phyloP scores from a whole-genome alignment of 2,888 invertebrate genomes.

The Opisthograptis luteolata region DNA sequence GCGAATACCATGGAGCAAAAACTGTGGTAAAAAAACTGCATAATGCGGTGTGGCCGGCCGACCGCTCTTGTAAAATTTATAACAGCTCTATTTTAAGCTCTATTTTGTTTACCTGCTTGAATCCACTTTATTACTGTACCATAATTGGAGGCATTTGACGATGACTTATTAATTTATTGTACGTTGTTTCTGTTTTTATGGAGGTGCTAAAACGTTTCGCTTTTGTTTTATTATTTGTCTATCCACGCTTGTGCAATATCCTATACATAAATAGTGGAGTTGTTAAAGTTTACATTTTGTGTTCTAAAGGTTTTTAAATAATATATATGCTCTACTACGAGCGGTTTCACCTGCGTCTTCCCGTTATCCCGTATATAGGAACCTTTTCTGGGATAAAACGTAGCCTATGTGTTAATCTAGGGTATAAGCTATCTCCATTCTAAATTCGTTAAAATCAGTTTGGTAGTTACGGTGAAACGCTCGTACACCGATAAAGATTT shows the following conservation, averaged over 20 bases:
- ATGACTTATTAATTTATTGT: constrained; percentile 84
- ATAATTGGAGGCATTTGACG: constrained; percentile 81
- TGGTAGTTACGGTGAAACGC: no score
- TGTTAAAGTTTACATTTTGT: not conserved
- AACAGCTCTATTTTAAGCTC: constrained; percentile 83
- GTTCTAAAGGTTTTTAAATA: no score
- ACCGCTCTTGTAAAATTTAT: constrained; percentile 81
- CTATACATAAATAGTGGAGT: not conserved
- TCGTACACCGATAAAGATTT: no score
- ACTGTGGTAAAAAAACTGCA: constrained; percentile 73
- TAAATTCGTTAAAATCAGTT: no score
- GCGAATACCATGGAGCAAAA: constrained; percentile 78
- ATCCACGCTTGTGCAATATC: constrained; percentile 29
- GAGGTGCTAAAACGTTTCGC: constrained; percentile 76
- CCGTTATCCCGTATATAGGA: no score
- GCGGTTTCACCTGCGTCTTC: no score
- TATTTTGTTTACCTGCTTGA: constrained; percentile 83
- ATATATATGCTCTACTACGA: no score
- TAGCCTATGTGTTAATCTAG: no score
- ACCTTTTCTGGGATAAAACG: no score
- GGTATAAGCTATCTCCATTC: no score
- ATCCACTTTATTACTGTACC: constrained; percentile 72
- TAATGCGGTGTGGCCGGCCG: constrained; percentile 72
- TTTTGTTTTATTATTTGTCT: constrained; percentile 49
- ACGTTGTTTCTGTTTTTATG: constrained; percentile 76